phyloP scores from a whole-genome alignment of 2,797 vertebrate genomes.

The Morelia viridis region DNA sequence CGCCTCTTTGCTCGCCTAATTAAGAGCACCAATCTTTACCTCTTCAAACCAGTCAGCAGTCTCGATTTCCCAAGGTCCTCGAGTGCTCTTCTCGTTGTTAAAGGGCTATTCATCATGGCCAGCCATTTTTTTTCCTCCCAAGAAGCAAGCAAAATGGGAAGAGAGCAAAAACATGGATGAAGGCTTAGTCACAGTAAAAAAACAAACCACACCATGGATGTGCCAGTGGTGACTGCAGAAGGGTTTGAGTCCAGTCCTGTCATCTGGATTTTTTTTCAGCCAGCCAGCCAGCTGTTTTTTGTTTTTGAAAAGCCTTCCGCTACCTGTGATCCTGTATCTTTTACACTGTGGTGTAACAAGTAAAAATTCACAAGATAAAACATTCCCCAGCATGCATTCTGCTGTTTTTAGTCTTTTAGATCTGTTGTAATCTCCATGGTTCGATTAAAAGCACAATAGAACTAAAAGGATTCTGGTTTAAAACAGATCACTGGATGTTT shows the following conservation, averaged over 20 bases:
- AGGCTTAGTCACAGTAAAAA: neutral
- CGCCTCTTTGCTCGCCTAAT: slow-evolving; percentile 38
- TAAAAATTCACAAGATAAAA: neutral
- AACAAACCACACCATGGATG: neutral
- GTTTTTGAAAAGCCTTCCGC: neutral
- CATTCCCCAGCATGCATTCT: neutral
- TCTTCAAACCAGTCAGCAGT: slow-evolving; percentile 43
- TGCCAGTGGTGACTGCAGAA: neutral
- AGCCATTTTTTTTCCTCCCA: neutral
- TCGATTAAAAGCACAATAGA: neutral
- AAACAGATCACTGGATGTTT: neutral
- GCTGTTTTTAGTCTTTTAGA: neutral
- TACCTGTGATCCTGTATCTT: neutral
- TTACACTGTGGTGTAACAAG: neutral
- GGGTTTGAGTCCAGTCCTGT: neutral
- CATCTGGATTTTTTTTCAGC: neutral
- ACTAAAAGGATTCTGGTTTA: neutral
- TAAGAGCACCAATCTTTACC: slow-evolving; percentile 51
- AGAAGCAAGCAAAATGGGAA: neutral
- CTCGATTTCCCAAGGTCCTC: slow-evolving; percentile 44
- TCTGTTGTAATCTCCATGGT: neutral
- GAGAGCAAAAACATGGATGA: neutral
- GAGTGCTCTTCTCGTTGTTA: slow-evolving; percentile 37
- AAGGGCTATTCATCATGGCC: slow-evolving; percentile 41
- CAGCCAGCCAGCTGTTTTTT: neutral